Evolutionary conservation across 1,140 invertebrate genomes (phyloP).

Genomic region (Caerostris darwini): DNA sequence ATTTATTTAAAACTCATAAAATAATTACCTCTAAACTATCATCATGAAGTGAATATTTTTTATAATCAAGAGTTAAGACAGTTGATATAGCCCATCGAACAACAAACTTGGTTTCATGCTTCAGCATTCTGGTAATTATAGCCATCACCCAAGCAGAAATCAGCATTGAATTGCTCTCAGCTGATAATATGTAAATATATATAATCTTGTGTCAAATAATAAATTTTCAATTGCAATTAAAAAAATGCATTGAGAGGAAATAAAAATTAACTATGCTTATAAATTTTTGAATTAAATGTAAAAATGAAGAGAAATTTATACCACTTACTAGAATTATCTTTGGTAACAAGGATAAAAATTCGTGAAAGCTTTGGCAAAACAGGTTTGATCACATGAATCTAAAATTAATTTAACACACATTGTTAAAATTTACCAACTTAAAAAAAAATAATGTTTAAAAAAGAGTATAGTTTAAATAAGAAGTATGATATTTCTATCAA

Average conservation of each 20-base stretch:
- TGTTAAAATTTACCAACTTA: neutral
- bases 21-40: neutral
- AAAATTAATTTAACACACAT: neutral
- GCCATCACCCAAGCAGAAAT: conserved; percentile 41
- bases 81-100: conserved; percentile 39
- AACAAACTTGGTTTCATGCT: conserved; percentile 61
- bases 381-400: conserved; percentile 70
- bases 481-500: neutral
- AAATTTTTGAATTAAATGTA: neutral
- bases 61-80: conserved; percentile 47
- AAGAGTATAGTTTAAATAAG: neutral
- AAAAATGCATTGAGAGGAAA: neutral
- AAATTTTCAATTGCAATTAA: neutral
- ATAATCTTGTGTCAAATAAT: neutral
- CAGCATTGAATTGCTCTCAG: neutral
- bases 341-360: neutral
- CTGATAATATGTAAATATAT: neutral
- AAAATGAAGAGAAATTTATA: neutral
- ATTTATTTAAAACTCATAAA: too few relatives aligned
- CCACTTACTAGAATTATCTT: neutral
- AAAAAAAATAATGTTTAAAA: neutral
- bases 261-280: neutral
- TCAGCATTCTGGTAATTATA: conserved; percentile 52
- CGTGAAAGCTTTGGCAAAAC: conserved; percentile 58
- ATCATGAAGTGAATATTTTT: conserved; percentile 1